These are phyloP conservation scores for Neoitamus cyanurus DNA, from an alignment of 2,888 invertebrate species.

Conservation along the genomic window DNA sequence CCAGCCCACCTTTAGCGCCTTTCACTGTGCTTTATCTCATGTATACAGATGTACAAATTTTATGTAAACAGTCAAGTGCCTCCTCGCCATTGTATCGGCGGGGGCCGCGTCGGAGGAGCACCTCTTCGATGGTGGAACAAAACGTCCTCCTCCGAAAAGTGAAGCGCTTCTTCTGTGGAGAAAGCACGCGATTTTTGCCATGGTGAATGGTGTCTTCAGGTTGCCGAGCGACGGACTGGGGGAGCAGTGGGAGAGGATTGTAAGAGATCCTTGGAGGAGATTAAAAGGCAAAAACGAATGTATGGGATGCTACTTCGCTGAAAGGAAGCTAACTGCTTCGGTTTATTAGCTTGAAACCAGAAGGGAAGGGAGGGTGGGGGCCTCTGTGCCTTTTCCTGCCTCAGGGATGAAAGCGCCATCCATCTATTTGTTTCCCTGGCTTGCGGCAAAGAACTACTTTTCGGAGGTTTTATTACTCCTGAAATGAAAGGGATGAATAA, in stretches of 20 bases:
- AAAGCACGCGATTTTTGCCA: background rate
- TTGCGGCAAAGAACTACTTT: background rate
- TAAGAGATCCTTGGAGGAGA: background rate
- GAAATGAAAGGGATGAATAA: background rate
- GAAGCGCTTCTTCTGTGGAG: background rate
- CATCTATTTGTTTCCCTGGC: background rate
- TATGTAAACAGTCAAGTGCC: background rate
- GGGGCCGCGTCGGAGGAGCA: background rate
- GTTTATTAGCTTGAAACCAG: background rate
- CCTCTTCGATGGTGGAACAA: background rate
- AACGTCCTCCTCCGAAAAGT: background rate
- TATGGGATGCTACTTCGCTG: background rate
- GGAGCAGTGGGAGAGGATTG: background rate
- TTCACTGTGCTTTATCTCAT: background rate
- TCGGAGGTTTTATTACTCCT: background rate
- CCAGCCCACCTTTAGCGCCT: background rate
- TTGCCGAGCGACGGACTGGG: background rate
- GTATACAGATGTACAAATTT: conserved; percentile 1
- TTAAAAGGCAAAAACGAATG: background rate
- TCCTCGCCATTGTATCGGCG: background rate
- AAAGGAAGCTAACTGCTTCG: background rate
- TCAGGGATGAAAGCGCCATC: background rate
- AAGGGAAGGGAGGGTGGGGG: background rate
- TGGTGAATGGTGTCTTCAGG: background rate
- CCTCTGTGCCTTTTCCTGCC: background rate